A percentile compares a stretch with the other conserved stretches of the same genome.
Conservation (phyloP, 2,888 invertebrate species). For the Limnephilus auricula region DNA sequence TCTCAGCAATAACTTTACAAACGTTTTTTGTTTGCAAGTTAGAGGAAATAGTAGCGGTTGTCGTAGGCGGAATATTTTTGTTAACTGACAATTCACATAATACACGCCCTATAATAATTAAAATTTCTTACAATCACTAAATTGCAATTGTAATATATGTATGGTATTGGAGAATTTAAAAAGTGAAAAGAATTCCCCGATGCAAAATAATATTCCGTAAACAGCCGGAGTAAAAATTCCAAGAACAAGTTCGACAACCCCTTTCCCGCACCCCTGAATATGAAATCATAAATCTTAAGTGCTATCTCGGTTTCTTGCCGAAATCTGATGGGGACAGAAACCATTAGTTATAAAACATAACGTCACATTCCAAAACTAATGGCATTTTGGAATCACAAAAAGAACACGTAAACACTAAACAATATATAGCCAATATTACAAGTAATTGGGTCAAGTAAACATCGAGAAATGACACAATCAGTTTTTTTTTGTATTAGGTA, state of each 20-base stretch:
- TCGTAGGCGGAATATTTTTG: no score
- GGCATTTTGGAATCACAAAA: background rate
- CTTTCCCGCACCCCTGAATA: background rate
- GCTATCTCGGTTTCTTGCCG: background rate
- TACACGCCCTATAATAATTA: no score
- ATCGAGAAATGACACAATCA: background rate
- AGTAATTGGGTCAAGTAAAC: background rate
- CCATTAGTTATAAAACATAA: constrained; percentile 22
- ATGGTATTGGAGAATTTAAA: background rate
- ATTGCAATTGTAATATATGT: no score
- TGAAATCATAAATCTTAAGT: constrained; percentile 2
- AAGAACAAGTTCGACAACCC: background rate
- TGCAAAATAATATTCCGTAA: background rate
- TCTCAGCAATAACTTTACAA: no score
- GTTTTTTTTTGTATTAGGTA: background rate
- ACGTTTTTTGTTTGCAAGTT: no score
- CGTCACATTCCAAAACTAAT: background rate
- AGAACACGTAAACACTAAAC: background rate
- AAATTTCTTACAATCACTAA: no score
- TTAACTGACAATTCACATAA: no score
- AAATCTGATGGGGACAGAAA: constrained; percentile 13
- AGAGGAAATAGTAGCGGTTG: no score
- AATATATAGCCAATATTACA: background rate
- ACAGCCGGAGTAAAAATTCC: background rate
- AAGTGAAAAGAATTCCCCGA: background rate